These are phyloP conservation scores for Caenorhabditis doughertyi DNA, from an alignment of 2,888 invertebrate species.

Conservation along the genomic window DNA sequence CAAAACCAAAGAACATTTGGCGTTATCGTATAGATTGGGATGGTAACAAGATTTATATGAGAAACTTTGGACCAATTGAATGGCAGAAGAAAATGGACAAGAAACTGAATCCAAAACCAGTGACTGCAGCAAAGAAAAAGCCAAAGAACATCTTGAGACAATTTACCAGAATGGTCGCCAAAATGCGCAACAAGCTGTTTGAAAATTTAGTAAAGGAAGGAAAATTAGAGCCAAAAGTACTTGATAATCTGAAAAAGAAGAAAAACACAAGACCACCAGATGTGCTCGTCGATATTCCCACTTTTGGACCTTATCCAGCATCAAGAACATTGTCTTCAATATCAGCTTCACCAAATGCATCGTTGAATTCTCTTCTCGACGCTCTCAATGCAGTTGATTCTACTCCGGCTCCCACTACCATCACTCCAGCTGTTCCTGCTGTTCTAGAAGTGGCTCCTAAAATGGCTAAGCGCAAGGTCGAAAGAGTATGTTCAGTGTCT, in stretches of 20 bases:
- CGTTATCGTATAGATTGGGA: conserved; percentile 28
- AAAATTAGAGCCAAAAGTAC: no score
- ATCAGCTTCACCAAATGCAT: conserved; percentile 18
- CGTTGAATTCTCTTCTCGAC: conserved; percentile 34
- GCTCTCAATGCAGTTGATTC: background rate
- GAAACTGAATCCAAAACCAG: background rate
- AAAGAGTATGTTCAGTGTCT: background rate
- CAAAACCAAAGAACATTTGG: conserved; percentile 14
- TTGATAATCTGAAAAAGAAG: background rate
- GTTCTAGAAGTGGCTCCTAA: background rate
- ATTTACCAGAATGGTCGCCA: background rate
- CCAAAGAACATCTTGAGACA: conserved; percentile 1
- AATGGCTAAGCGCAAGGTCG: background rate
- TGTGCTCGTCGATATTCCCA: conserved; percentile 1
- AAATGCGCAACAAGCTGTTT: background rate
- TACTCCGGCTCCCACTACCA: background rate
- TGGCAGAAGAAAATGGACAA: conserved; percentile 41
- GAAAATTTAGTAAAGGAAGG: background rate
- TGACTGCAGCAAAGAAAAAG: background rate
- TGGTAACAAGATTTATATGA: conserved; percentile 33
- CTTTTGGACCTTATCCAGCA: background rate
- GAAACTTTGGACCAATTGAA: conserved; percentile 27
- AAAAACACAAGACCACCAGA: conserved; percentile 1
- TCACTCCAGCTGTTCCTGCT: background rate
- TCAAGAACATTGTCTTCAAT: conserved; percentile 22